Base-by-base conservation (phyloP, 2,797 vertebrate species). In the Urosaurus nigricauda region DNA sequence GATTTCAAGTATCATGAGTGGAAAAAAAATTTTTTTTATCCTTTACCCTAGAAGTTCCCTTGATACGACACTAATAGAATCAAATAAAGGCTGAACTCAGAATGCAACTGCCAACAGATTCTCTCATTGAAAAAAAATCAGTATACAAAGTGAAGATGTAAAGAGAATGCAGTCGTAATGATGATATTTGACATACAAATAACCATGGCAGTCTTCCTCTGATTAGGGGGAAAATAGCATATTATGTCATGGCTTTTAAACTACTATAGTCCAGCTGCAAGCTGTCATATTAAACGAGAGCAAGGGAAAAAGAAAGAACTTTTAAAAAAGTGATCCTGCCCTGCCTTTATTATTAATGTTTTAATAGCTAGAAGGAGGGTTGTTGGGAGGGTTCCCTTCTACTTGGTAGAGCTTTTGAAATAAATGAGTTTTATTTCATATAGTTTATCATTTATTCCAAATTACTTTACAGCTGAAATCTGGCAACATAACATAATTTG, bases 341-440 rank as follows among this genome's bases (percentile, higher is more conserved):
- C 58, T 53, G 58, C 16, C 40, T 75, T 88, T 43, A 8, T 92
- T 88, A 86, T 81, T 91, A 95, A 82, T 43, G 60, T 77, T 81
- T 92, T 83, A 95, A 60, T 16, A 90, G 94, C 91, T 86, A 35
- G 70, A 77, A 93, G 94, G 94, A 94, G 90, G 79, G 58, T 70
- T 90, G 14, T 92, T 91, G 86, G 87, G 40, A 89, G 93, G 93
- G 89, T 86, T 93, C 94, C 89, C 93, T 89, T 95, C 19, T 73
- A 0, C 83, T 91, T 92, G 90, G 63, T 70, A 90, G 93, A 92
- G 93, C 88, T 93, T 94, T 96, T 81, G 85, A 9, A 95, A 94
- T 86, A 88, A 90, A 95, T 93, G 93, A 94, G 89, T 84, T 91
- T 93, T 91, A 94, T 93, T 93, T 93, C 93, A 94, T 90, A 91